Conservation (phyloP, 1,140 invertebrate genomes). For the Papilio helenus region DNA sequence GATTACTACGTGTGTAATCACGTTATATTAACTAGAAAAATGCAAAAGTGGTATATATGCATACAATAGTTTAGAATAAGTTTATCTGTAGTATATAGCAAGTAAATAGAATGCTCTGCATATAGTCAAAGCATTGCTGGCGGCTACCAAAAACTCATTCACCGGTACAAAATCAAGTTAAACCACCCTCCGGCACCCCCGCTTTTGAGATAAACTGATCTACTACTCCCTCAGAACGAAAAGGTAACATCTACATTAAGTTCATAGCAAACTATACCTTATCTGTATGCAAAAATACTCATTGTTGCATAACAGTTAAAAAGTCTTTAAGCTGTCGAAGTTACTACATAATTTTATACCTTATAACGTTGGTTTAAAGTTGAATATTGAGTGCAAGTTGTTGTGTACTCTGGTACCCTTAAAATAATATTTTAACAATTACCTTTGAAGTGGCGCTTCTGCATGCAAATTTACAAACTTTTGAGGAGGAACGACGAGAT, state of each 20-base stretch:
- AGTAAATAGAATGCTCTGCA: slow-evolving; percentile 37
- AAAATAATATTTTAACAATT: slow-evolving; percentile 66
- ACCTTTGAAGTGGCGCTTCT: slow-evolving; percentile 81
- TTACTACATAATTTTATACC: slow-evolving; percentile 31
- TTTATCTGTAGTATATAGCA: neutral
- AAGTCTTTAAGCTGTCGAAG: neutral
- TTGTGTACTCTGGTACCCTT: slow-evolving; percentile 36
- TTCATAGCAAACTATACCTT: slow-evolving; percentile 39
- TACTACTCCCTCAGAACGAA: slow-evolving; percentile 38
- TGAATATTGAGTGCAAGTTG: slow-evolving; percentile 27
- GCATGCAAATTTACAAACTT: slow-evolving; percentile 75
- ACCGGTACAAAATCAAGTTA: slow-evolving; percentile 79
- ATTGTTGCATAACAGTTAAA: slow-evolving; percentile 24
- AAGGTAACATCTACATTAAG: slow-evolving; percentile 37
- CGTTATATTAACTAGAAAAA: no score
- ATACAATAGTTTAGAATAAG: no score
- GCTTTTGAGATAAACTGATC: slow-evolving; percentile 73
- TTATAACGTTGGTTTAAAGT: neutral
- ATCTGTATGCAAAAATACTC: neutral
- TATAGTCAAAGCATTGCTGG: slow-evolving; percentile 64
- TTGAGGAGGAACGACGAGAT: slow-evolving; percentile 54
- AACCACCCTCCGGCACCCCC: slow-evolving; percentile 65
- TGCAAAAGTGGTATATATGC: no score
- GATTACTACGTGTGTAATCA: no score
- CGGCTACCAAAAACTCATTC: slow-evolving; percentile 82